phyloP scores from a whole-genome alignment of 2,113 vertebrate species.

The Otocyon megalotis region DNA sequence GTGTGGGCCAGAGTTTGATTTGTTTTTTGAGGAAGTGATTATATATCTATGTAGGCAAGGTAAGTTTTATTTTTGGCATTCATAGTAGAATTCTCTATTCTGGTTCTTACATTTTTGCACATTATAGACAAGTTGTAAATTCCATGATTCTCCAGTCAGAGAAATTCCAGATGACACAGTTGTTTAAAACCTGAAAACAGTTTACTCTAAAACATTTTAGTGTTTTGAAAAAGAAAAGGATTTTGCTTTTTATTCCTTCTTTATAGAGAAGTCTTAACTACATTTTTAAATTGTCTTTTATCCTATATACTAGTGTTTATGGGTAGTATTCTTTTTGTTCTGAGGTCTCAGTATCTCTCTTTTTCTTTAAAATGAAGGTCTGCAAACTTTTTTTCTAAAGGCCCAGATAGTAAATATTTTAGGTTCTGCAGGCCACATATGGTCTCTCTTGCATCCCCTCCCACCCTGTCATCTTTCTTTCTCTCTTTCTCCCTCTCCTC shows the following conservation, averaged over 20 bases:
- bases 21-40: not conserved
- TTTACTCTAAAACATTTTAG: constrained; percentile 65
- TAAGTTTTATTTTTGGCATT: constrained; percentile 9
- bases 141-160: constrained; percentile 64
- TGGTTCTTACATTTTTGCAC: constrained; percentile 10
- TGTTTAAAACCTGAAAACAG: constrained; percentile 78
- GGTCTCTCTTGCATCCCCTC: not conserved
- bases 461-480: too few species aligned
- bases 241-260: not conserved
- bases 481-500: not conserved
- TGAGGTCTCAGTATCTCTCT: not conserved
- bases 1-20: not conserved
- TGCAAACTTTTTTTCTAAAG: not conserved
- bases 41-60: not conserved
- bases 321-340: not conserved
- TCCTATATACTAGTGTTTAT: not conserved
- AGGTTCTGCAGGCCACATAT: not conserved
- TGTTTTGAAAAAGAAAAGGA: constrained; percentile 46
- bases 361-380: not conserved
- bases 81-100: not conserved
- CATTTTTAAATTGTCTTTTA: constrained; percentile 5
- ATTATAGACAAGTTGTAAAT: constrained; percentile 71
- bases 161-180: constrained; percentile 68
- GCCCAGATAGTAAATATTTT: not conserved
- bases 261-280: constrained; percentile 32